Evolutionary conservation across 2,797 vertebrate genomes (phyloP).

Genomic region (Tokudaia muenninki): DNA sequence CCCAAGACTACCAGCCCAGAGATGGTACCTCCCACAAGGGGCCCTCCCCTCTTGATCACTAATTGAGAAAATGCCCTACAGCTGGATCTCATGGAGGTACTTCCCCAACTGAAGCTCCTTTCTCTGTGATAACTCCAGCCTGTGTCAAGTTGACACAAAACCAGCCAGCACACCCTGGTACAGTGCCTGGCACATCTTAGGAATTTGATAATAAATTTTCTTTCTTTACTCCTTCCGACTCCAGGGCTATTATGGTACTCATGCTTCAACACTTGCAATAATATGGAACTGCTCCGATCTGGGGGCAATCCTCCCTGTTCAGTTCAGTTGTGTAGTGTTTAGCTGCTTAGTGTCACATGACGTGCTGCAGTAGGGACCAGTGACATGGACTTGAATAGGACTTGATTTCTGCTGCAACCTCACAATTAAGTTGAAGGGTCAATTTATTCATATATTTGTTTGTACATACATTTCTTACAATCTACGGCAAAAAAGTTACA

Average conservation of each 20-base stretch:
- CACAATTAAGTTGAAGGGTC: neutral
- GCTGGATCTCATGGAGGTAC: no score
- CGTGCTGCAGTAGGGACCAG: neutral
- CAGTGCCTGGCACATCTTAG: neutral
- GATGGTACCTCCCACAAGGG: no score
- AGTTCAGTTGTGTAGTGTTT: neutral
- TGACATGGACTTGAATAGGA: neutral
- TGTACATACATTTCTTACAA: neutral
- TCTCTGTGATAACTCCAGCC: no score
- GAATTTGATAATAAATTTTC: neutral
- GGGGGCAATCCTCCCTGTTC: neutral
- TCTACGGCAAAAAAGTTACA: neutral
- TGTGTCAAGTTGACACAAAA: no score
- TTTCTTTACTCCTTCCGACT: neutral
- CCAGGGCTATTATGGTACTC: neutral
- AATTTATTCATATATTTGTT: neutral
- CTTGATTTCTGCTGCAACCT: neutral
- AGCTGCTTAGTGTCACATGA: neutral
- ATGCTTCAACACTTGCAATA: neutral
- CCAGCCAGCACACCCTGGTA: neutral
- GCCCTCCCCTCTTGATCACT: no score
- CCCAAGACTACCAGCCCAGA: no score
- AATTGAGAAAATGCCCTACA: no score
- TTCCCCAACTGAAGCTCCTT: no score
- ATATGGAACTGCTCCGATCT: neutral